Base-by-base conservation (phyloP, 2,888 invertebrate genomes). In the Malacosoma neustria region DNA sequence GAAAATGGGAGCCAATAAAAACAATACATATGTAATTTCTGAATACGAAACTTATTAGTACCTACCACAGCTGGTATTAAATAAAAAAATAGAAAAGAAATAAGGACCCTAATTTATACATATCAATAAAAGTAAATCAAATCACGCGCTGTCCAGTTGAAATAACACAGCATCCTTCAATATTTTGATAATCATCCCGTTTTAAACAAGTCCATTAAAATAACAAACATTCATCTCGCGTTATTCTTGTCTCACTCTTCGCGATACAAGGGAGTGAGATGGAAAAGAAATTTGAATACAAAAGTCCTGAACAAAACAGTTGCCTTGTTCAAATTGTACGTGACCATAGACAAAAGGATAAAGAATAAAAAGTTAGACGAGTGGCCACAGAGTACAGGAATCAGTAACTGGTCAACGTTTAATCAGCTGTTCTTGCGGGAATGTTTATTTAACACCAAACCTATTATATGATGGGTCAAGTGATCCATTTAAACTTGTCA, bases 141-240 rank as follows among this genome's bases (percentile, higher is more conserved):
- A 59, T 65, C 74, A 73, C 69, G 73, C 66, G 54, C 61, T 60
- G 73, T 70, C 79, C 84, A 82, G 81, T 80, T 82, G 81, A 54
- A 77, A 77, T 63, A 82, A 84, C 81, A 82, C 81, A 84, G 84
- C 79, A 79, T 81, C 79, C 73, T 54, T 51, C 42, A 43, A 43
- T 67, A 54, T 71, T 69, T 58, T 64, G 59, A 62, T 58, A 61
- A 57, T 53, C 51, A 56, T 63, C 61, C 61, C 59, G 58, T 61
- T 61, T 54, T 54, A 61, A 63, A 67, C 62, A 52, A 54, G 51
- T 54, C 44, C 40, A 45, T 51, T 48, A 49, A 14, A 39, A 55
- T 45, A 51, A 51, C 43, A 56, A 56, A 52, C 46, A 22, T 22
- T 22, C 22, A 22, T 22, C 22, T 22, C 22, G 9, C 5, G 22